Base-by-base conservation (phyloP, 2,888 invertebrate species). In the Tribolium freemani region DNA sequence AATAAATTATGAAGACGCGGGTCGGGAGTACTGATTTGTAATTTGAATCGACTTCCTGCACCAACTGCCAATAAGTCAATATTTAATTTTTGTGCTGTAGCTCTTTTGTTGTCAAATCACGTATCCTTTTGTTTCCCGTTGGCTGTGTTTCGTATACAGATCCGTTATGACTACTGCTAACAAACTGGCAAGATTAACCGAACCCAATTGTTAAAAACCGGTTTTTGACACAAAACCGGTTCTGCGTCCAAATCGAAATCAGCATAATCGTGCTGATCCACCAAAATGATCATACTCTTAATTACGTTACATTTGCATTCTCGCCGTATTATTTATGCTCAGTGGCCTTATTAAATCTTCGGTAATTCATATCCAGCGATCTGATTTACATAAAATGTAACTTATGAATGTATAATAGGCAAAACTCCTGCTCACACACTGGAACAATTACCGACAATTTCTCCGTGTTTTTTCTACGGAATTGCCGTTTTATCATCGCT, bases 321-420 rank as follows among this genome's bases (percentile, higher is more conserved):
- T 64, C 50, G 61, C 64, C 71, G 44, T 71, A 67, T 67, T 71
- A 71, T 68, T 72, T 72, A 72, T 72, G 61, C 63, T 67, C 68
- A 68, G 57, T 68, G 63, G 68, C 61, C 72, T 67, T 72, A 68
- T 72, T 68, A 72, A 67, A 71, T 71, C 71, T 71, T 67, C 67
- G 60, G 71, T 71, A 66, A 71, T 71, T 71, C 71, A 64, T 72
- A 71, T 58, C 58, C 71, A 67, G 51, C 71, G 57, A 71, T 71
- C 64, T 71, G 63, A 72, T 72, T 61, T 72, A 50, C 72, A 72
- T 72, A 72, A 72, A 72, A 72, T 72, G 67, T 71, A 71, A 71
- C 71, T 71, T 71, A 67, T 71, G 66, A 71, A 71, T 71, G 56
- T 71, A 64, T 71, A 71, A 71, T 71, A 46, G 48, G 50, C 53